Evolutionary conservation across 2,888 invertebrate species (phyloP), one percentile per base, ranked within the genome.

Genomic region (Tetragonisca angustula): DNA sequence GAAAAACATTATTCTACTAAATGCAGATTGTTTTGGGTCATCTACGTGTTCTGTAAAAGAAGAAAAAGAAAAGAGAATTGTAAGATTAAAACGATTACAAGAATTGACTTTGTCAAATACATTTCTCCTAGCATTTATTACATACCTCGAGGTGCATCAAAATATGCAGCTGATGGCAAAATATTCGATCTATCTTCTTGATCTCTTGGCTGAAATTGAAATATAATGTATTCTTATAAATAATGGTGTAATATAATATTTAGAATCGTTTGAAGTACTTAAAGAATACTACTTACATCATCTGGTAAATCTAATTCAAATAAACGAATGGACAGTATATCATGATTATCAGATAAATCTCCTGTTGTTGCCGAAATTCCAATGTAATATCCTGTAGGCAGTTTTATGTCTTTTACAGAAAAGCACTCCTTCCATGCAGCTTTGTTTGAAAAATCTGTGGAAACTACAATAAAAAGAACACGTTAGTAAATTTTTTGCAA

Each of bases 301-400:
- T 96, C 96, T 76, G 97, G 96, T 76, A 97, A 95, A 93, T 99
- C 99, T 80, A 99, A 95, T 94, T 99, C 99, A 93, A 97, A 99
- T 92, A 99, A 96, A 95, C 98, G 98, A 84, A 99, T 96, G 2
- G 98, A 97, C 85, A 98, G 96, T 84, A 99, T 96, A 94, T 99
- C 99, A 94, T 99, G 99, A 94, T 98, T 98, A 95, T 99, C 99
- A 84, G 98, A 97, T 67, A 99, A 95, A 94, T 99, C 99, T 2
- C 99, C 99, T 0, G 99, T 99, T 1, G 99, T 99, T 0, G 99
- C 98, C 0, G 99, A 97, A 6, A 98, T 95, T 2, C 99, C 99
- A 94, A 99, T 97, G 95, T 96, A 99, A 95, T 99, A 99, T 0
- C 98, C 98, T 0, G 99, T 98, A 0, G 99, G 99, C 17, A 99